These are phyloP conservation scores for Drosophila testacea DNA, from an alignment of 2,888 invertebrate species.

Conservation along the genomic window DNA sequence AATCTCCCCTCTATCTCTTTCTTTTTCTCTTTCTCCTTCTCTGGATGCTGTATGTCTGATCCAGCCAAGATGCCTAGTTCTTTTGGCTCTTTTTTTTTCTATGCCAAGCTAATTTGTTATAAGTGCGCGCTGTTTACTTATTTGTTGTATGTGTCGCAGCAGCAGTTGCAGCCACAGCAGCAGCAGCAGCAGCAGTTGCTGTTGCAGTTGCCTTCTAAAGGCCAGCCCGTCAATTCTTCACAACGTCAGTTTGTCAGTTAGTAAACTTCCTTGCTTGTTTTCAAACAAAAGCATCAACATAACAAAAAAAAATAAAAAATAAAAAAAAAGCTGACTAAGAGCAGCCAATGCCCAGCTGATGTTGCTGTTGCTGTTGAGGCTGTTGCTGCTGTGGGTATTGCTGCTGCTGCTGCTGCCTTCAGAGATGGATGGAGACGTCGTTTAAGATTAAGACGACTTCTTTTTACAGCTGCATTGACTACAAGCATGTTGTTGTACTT, in stretches of 20 bases:
- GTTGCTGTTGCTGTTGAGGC: constrained; percentile 18
- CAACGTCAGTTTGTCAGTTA: constrained; percentile 60
- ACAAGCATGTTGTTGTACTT: constrained; percentile 37
- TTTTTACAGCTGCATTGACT: constrained; percentile 72
- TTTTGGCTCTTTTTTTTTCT: constrained; percentile 45
- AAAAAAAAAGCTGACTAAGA: constrained; percentile 66
- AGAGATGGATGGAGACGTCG: constrained; percentile 81
- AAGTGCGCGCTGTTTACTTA: constrained; percentile 57
- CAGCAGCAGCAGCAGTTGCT: constrained; percentile 43
- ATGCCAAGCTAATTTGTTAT: constrained; percentile 73
- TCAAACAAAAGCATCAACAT: constrained; percentile 65
- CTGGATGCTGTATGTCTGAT: constrained; percentile 24
- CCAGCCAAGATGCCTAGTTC: constrained; percentile 39
- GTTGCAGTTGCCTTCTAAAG: constrained; percentile 60
- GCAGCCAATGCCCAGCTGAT: constrained; percentile 68
- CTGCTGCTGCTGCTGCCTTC: constrained; percentile 50
- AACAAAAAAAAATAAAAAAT: neutral
- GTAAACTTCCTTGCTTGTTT: constrained; percentile 71
- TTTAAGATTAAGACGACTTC: constrained; percentile 82
- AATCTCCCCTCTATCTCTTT: neutral
- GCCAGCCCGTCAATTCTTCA: constrained; percentile 68
- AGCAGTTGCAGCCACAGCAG: constrained; percentile 34
- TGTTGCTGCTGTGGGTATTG: constrained; percentile 16
- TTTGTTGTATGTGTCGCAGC: constrained; percentile 66
- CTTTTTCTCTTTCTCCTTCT: neutral